These are phyloP conservation scores for Rhyzopertha dominica DNA, from an alignment of 1,140 invertebrate genomes.

Conservation along the genomic window DNA sequence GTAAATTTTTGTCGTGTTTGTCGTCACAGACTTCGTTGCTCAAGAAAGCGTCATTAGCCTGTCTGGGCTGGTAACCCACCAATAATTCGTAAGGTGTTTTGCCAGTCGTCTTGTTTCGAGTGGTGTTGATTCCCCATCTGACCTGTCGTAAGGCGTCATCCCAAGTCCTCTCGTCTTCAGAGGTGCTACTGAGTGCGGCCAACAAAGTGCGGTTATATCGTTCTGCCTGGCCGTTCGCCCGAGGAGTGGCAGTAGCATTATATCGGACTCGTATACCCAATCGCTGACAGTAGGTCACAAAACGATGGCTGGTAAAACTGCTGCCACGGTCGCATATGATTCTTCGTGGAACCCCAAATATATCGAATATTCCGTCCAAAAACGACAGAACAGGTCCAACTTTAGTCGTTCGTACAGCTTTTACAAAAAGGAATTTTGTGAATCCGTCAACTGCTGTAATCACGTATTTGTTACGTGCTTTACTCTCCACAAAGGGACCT, in stretches of 20 bases:
- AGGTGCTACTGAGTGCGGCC: conserved; percentile 19
- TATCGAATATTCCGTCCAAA: conserved; percentile 17
- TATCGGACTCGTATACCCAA: conserved; percentile 30
- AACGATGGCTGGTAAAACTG: conserved; percentile 29
- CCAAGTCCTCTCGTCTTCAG: conserved; percentile 29
- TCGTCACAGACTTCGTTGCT: no score
- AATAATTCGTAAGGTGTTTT: conserved; percentile 11
- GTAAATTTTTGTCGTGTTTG: not conserved
- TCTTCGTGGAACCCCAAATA: conserved; percentile 32
- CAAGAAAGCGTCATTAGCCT: conserved; percentile 1
- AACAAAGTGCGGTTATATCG: no score
- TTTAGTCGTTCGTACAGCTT: conserved; percentile 9
- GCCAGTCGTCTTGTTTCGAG: conserved; percentile 6
- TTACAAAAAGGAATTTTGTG: conserved; percentile 31
- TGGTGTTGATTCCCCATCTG: no score
- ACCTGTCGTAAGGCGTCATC: conserved; percentile 28
- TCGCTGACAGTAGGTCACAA: conserved; percentile 29
- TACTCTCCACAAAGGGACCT: conserved; percentile 16
- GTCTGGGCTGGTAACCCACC: conserved; percentile 9
- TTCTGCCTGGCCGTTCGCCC: no score
- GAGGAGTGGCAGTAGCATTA: conserved; percentile 36
- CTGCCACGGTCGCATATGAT: conserved; percentile 39
- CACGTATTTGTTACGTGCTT: conserved; percentile 32
- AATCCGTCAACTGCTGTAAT: conserved; percentile 42
- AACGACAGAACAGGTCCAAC: not conserved